Percentiles rank a stretch among this genome's conserved stretches.
These are phyloP conservation scores for Heliconius charithonia DNA, from an alignment of 2,888 invertebrate genomes.

Conservation along the genomic window DNA sequence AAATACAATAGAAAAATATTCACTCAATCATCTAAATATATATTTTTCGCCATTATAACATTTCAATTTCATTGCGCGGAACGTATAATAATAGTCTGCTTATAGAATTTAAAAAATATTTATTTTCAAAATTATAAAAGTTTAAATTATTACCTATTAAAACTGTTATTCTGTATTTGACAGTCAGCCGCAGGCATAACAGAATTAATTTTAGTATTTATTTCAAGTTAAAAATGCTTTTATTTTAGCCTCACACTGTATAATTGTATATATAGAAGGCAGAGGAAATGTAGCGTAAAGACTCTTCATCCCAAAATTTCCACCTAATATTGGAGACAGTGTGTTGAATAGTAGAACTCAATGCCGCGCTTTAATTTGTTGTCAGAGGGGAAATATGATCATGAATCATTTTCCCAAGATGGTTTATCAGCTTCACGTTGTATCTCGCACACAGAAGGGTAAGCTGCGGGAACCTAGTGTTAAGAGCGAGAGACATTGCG, in stretches of 20 bases:
- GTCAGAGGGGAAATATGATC: too few species aligned
- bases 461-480: not conserved
- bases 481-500: not conserved
- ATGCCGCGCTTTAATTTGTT: too few species aligned
- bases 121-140: too few species aligned
- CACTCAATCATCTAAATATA: not conserved
- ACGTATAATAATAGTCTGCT: not conserved
- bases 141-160: not conserved
- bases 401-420: not conserved
- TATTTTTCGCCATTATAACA: not conserved
- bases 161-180: not conserved
- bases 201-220: not conserved
- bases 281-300: too few species aligned
- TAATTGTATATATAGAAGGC: too few species aligned
- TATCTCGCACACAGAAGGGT: not conserved
- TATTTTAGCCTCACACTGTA: too few species aligned
- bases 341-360: too few species aligned
- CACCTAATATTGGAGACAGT: too few species aligned
- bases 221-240: too few species aligned
- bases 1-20: not conserved
- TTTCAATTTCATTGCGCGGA: not conserved
- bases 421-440: not conserved
- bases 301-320: too few species aligned
- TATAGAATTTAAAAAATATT: too few species aligned
- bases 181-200: not conserved